Conservation (phyloP, 92 coral and sea anemone species). For the Heliopora coerulea region DNA sequence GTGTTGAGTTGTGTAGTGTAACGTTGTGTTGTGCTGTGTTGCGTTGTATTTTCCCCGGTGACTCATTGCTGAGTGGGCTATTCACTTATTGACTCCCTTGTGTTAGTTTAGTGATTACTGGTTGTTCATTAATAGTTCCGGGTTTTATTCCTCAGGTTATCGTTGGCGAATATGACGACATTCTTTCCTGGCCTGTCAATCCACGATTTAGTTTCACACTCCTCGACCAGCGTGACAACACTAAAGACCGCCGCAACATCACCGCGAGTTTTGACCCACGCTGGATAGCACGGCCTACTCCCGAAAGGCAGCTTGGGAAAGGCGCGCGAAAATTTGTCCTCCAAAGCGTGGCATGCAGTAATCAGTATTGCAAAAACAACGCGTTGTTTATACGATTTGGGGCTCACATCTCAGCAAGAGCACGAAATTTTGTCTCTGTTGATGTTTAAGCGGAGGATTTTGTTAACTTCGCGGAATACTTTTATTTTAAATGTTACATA, state of each 20-base stretch:
- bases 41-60: no score
- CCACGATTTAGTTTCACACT: constrained; percentile 88
- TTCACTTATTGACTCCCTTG: no score
- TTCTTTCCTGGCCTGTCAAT: constrained; percentile 86
- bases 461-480: no score
- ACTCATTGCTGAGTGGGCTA: no score
- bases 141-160: constrained; percentile 76
- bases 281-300: constrained; percentile 79
- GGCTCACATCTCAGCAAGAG: constrained; percentile 7
- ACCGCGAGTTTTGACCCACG: constrained; percentile 93
- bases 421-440: background rate
- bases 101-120: background rate
- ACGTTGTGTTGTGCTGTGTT: no score
- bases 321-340: constrained; percentile 93
- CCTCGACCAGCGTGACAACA: constrained; percentile 77
- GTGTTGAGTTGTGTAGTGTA: no score
- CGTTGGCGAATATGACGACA: constrained; percentile 89
- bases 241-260: constrained; percentile 71
- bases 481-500: no score
- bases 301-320: constrained; percentile 94
- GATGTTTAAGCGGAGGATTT: no score
- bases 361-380: constrained; percentile 80
- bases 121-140: no score
- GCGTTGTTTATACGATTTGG: constrained; percentile 58
- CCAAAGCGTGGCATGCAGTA: constrained; percentile 72